Percentiles rank a stretch among this genome's conserved stretches.
Conservation (phyloP, 2,797 vertebrate species). For the Lutjanus argentimaculatus region DNA sequence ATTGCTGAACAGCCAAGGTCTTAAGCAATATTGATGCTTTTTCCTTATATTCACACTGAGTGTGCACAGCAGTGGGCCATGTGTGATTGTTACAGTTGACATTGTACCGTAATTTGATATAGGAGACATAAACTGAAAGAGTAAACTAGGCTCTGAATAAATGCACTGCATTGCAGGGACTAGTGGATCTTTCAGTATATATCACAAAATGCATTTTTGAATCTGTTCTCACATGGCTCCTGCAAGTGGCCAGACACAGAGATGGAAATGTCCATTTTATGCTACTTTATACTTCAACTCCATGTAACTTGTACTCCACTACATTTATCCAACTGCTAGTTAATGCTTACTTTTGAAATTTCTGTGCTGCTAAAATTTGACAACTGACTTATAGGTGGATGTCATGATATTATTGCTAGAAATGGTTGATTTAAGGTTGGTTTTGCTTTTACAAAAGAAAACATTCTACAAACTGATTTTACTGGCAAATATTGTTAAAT, state of each 20-base stretch:
- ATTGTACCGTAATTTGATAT: conserved; percentile 68
- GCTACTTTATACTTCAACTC: not conserved
- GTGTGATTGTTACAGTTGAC: conserved; percentile 69
- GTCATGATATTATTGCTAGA: too few species aligned
- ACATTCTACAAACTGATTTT: too few species aligned
- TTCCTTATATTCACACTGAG: conserved; percentile 70
- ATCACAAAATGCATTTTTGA: conserved; percentile 6
- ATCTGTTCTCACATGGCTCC: not conserved
- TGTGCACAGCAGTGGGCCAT: conserved; percentile 64
- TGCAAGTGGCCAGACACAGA: not conserved
- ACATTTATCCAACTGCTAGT: not conserved
- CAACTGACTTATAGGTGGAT: too few species aligned
- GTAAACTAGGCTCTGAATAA: conserved; percentile 51
- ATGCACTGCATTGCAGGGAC: conserved; percentile 34
- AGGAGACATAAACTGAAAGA: conserved; percentile 57
- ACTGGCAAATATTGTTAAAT: too few species aligned
- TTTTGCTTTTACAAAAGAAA: too few species aligned
- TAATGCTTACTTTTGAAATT: too few species aligned
- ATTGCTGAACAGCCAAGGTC: conserved; percentile 66
- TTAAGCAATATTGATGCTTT: conserved; percentile 79
- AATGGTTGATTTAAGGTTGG: too few species aligned
- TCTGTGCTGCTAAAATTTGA: too few species aligned
- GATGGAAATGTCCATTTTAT: not conserved
- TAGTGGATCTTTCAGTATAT: conserved; percentile 21
- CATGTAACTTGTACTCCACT: not conserved